Conservation (phyloP, 2,113 vertebrate species). For the Edolisoma coerulescens region DNA sequence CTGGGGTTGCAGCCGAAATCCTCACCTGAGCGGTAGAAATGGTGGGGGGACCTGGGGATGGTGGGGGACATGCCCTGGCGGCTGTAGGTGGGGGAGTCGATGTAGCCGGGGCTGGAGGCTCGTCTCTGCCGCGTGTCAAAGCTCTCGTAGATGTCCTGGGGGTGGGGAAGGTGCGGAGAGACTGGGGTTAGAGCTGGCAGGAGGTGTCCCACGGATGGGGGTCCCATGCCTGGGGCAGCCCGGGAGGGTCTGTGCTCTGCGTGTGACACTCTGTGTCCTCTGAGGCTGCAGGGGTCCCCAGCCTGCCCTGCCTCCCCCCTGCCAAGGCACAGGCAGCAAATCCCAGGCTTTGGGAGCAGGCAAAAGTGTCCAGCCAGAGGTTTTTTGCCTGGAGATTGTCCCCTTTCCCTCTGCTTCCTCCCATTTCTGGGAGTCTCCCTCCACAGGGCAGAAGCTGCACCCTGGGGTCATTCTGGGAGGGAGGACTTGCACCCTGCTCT, state of each 20-base stretch:
- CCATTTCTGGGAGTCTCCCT: fast-evolving
- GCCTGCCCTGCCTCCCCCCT: background rate
- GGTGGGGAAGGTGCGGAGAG: background rate
- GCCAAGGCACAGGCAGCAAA: background rate
- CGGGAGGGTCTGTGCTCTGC: fast-evolving
- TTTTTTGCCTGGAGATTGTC: background rate
- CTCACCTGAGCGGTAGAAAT: slow-evolving; percentile 91
- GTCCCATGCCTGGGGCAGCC: background rate
- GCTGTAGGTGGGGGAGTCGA: slow-evolving; percentile 89
- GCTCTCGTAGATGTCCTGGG: slow-evolving; percentile 90
- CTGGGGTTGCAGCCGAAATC: background rate
- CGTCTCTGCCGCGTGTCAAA: slow-evolving; percentile 87
- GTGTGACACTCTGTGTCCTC: background rate
- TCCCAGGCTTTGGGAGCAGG: background rate
- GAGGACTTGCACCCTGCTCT: background rate
- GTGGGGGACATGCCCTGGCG: slow-evolving; percentile 93
- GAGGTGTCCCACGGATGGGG: fast-evolving
- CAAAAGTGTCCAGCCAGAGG: background rate
- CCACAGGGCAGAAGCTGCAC: background rate
- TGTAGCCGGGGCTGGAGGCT: slow-evolving; percentile 92
- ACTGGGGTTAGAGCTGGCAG: background rate
- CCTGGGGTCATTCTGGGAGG: background rate
- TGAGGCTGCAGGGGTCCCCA: background rate
- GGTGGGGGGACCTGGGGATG: slow-evolving; percentile 89
- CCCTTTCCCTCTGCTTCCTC: background rate